Conservation (phyloP, 2,888 invertebrate species). For the Euphydryas editha region DNA sequence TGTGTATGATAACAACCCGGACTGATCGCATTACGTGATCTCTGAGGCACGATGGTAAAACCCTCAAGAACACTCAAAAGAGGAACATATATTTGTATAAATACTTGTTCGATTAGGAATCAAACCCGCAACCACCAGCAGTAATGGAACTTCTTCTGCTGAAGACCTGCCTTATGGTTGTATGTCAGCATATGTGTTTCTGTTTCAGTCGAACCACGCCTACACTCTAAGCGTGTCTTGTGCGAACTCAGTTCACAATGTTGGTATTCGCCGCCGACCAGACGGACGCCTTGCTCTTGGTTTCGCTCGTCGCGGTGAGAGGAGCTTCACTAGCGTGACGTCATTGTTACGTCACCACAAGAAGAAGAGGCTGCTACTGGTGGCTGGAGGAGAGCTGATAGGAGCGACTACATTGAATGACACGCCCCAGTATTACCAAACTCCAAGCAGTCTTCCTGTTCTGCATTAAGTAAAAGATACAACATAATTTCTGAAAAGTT, state of each 20-base stretch:
- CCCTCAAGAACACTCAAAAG: too few relatives aligned
- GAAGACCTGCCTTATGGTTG: neutral
- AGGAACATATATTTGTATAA: too few relatives aligned
- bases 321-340: constrained; percentile 78
- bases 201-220: constrained; percentile 69
- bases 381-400: constrained; percentile 75
- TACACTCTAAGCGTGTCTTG: constrained; percentile 83
- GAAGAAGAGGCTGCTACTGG: constrained; percentile 79
- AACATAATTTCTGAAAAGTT: neutral
- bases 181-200: too few relatives aligned
- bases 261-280: constrained; percentile 79
- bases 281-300: constrained; percentile 83
- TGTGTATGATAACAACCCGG: too few relatives aligned
- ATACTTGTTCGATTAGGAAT: too few relatives aligned
- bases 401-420: constrained; percentile 79
- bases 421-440: constrained; percentile 72
- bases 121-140: too few relatives aligned
- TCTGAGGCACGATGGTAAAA: too few relatives aligned
- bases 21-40: too few relatives aligned
- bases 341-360: constrained; percentile 82
- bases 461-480: neutral
- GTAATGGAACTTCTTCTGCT: too few relatives aligned
- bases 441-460: constrained; percentile 53
- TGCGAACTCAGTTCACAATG: constrained; percentile 79
- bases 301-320: constrained; percentile 78